Evolutionary conservation across 2,888 invertebrate species (phyloP).

Genomic region (Eurytoma adleriae): DNA sequence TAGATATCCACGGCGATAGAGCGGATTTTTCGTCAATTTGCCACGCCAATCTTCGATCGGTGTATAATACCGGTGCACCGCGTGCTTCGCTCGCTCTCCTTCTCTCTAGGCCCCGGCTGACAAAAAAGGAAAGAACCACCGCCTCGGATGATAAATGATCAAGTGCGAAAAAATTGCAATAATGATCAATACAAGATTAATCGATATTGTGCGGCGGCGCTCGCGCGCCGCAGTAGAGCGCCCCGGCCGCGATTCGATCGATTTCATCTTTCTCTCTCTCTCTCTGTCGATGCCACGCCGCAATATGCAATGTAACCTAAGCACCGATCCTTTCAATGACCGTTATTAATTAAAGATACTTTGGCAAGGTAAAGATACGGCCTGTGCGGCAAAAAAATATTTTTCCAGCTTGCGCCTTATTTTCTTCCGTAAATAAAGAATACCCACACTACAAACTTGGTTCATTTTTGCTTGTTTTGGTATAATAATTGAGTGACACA

Average conservation of each 20-base stretch:
- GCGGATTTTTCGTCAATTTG: conserved; percentile 55
- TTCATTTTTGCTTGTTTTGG: too few relatives aligned
- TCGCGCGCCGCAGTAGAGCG: conserved; percentile 1
- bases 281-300: neutral
- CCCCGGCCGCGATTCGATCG: conserved; percentile 46
- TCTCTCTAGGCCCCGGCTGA: conserved; percentile 16
- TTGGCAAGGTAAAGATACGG: conserved; percentile 10
- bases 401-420: too few relatives aligned
- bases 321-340: conserved; percentile 37
- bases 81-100: conserved; percentile 24
- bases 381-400: neutral
- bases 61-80: conserved; percentile 10
- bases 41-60: conserved; percentile 45
- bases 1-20: conserved; percentile 47
- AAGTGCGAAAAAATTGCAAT: conserved; percentile 52
- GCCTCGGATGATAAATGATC: conserved; percentile 55
- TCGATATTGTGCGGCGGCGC: conserved; percentile 53
- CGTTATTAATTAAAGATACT: conserved; percentile 54
- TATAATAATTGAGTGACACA: too few relatives aligned
- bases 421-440: too few relatives aligned
- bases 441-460: too few relatives aligned
- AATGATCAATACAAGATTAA: conserved; percentile 59
- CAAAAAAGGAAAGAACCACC: conserved; percentile 35
- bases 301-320: conserved; percentile 48
- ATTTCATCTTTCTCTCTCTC: conserved; percentile 37